Conservation (phyloP, 2,888 invertebrate species). For the Metallyticus violacea region DNA sequence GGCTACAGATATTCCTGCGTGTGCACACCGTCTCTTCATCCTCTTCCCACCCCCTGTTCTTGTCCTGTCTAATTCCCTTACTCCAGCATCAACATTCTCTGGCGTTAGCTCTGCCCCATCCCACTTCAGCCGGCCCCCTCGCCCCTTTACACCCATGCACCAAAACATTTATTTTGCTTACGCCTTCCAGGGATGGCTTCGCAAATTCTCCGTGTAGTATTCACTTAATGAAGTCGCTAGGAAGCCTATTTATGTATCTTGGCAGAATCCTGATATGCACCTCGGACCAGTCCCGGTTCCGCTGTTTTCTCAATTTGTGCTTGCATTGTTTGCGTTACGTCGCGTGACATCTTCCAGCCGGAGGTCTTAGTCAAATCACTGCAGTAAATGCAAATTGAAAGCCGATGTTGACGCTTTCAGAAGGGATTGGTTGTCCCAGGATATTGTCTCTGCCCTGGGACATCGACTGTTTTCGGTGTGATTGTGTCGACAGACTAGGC, state of each 20-base stretch:
- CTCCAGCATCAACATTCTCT: slow-evolving; percentile 26
- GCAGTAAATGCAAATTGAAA: slow-evolving; percentile 14
- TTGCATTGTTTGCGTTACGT: slow-evolving; percentile 11
- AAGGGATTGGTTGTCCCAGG: background rate
- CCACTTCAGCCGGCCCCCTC: background rate
- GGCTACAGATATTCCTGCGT: slow-evolving; percentile 2
- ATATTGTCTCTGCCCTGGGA: background rate
- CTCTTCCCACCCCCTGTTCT: slow-evolving; percentile 17
- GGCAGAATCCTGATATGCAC: background rate
- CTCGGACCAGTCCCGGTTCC: background rate
- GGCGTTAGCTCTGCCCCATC: background rate
- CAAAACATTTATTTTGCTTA: slow-evolving; percentile 24
- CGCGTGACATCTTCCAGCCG: background rate
- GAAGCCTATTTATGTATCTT: slow-evolving; percentile 11
- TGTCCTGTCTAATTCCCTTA: slow-evolving; percentile 25
- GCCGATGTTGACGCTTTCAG: background rate
- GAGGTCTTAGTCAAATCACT: background rate
- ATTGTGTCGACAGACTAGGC: background rate
- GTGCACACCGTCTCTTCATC: background rate
- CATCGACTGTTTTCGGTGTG: background rate
- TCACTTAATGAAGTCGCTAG: slow-evolving; percentile 17
- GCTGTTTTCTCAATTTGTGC: slow-evolving; percentile 10
- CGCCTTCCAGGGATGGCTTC: slow-evolving; percentile 14
- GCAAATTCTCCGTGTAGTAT: slow-evolving; percentile 14
- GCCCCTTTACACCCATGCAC: slow-evolving; percentile 18